Evolutionary conservation across 35 echinoderm and acorn worm species (phyloP), one percentile per base, ranked within the genome.

Genomic region (Eucidaris tribuloides): DNA sequence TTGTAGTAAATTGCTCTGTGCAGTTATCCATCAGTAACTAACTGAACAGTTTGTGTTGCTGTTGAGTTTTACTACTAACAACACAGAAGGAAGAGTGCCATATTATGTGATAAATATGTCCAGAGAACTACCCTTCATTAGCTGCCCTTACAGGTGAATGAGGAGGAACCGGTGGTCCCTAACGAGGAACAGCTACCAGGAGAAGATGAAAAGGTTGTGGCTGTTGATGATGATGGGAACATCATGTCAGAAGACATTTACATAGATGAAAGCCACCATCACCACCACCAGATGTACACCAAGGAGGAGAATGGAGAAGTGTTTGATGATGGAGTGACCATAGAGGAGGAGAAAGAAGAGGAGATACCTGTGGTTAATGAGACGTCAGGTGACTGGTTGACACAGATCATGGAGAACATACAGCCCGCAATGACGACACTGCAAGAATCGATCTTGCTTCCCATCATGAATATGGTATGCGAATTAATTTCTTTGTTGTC

Each of bases 231-330:
- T 5, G n/a, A 19, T 44, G 23, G 0, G 22, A n/a, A n/a, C n/a
- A n/a, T n/a, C n/a, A 0, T 31, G 29, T 18, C 24, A 25, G 68
- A 74, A 40, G 68, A 74, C n/a, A 74, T 22, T 32, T 22, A 44
- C 11, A 19, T 24, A 74, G 1, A 32, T 35, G 68, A 74, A n/a
- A 40, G 68, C 41, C 44, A 42, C 68, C 68, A 74, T n/a, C n/a
- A n/a, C n/a, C n/a, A n/a, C 37, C 68, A 74, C 9, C 68, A 74
- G 38, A 14, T 74, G 28, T 74, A 74, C 68, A 74, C 68, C 2
- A 74, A 11, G 35, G 68, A 74, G 68, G 68, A 74, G 38, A 74
- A 74, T 7, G 34, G 20, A 1, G 38, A 2, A 22, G 28, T n/a
- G 11, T 40, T 35, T 33, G 68, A 74, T 74, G 68, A 74, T 43